These are phyloP conservation scores for Synchiropus splendidus DNA, from an alignment of 2,113 vertebrate species.

Conservation along the genomic window DNA sequence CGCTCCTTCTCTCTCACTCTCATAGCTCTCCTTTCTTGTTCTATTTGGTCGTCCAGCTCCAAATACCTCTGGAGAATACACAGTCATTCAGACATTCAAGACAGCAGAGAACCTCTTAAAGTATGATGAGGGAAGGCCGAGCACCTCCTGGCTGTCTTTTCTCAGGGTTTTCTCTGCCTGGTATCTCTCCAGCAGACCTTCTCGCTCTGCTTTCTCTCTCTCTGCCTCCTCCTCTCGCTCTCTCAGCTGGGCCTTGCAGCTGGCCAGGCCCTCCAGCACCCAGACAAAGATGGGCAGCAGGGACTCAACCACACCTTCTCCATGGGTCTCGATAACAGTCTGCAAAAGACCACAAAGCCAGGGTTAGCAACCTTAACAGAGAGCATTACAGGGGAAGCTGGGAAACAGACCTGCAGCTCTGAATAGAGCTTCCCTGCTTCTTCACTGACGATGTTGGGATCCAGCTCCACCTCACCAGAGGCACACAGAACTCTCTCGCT, in stretches of 20 bases:
- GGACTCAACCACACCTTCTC: constrained; percentile 66
- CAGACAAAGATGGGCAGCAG: constrained; percentile 71
- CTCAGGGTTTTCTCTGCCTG: constrained; percentile 56
- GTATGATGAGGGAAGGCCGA: no score
- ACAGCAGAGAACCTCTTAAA: not conserved
- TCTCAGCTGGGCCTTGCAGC: constrained; percentile 63
- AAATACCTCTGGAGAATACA: constrained; percentile 48
- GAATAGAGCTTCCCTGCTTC: constrained; percentile 71
- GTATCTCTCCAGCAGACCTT: constrained; percentile 62
- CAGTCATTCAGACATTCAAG: not conserved
- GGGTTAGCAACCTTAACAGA: no score
- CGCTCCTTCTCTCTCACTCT: constrained; percentile 61
- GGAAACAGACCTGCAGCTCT: constrained; percentile 62
- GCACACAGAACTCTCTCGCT: constrained; percentile 57
- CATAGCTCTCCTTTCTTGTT: constrained; percentile 64
- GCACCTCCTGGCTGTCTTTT: constrained; percentile 69
- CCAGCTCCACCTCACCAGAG: constrained; percentile 59
- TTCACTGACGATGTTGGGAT: constrained; percentile 71
- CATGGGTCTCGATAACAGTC: constrained; percentile 66
- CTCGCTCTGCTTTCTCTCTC: constrained; percentile 58
- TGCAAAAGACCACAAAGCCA: constrained; percentile 11
- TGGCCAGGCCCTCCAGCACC: constrained; percentile 70
- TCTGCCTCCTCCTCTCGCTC: constrained; percentile 60
- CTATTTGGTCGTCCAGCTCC: constrained; percentile 69
- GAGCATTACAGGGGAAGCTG: not conserved